Percentiles rank a stretch among this genome's conserved stretches.
Evolutionary conservation across 2,113 vertebrate genomes (phyloP).

Genomic region (Dipodomys stephensi): DNA sequence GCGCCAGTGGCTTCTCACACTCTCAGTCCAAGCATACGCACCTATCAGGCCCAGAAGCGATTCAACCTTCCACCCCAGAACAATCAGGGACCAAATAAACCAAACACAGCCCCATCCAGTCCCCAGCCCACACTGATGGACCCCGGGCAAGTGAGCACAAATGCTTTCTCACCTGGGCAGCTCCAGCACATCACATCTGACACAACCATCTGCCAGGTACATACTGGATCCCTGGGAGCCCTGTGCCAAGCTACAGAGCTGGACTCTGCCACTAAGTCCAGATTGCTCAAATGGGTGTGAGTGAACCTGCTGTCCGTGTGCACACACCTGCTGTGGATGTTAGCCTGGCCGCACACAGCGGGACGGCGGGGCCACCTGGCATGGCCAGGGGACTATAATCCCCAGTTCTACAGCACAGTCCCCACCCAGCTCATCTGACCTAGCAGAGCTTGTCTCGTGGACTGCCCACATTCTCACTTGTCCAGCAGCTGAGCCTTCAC

Average conservation of each 20-base stretch:
- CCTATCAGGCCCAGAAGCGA: background rate
- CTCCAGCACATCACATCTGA: background rate
- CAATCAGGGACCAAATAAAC: background rate
- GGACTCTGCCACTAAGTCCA: too few relatives aligned
- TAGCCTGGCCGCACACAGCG: too few relatives aligned
- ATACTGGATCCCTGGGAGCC: fast-evolving
- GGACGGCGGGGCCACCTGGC: too few relatives aligned
- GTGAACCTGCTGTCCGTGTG: background rate
- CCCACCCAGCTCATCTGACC: background rate
- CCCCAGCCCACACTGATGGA: background rate
- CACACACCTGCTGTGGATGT: background rate
- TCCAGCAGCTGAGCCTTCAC: background rate
- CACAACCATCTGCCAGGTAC: too few relatives aligned
- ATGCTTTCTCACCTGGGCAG: too few relatives aligned
- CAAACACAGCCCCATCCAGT: background rate
- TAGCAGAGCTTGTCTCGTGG: too few relatives aligned
- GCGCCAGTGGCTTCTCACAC: too few relatives aligned
- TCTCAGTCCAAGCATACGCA: background rate
- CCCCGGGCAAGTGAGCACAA: too few relatives aligned
- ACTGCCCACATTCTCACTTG: too few relatives aligned
- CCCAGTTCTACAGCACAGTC: fast-evolving
- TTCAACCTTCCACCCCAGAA: background rate
- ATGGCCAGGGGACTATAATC: too few relatives aligned
- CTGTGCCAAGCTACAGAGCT: background rate
- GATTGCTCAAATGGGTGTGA: too few relatives aligned